phyloP scores from a whole-genome alignment of 2,888 invertebrate genomes.

The Polyommatus icarus region DNA sequence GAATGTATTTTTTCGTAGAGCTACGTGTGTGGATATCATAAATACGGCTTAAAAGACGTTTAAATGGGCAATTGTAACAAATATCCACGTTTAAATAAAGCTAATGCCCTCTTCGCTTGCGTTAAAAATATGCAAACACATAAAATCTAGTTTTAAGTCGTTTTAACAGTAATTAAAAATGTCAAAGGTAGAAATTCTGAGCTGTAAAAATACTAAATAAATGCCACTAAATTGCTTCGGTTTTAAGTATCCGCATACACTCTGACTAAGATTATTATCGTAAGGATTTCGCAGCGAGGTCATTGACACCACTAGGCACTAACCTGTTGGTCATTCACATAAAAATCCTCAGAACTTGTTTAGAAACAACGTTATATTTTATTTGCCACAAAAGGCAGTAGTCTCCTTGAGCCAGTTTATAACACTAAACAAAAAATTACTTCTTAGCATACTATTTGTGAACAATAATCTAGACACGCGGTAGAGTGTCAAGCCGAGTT shows the following conservation, averaged over 20 bases:
- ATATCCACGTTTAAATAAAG: slow-evolving; percentile 9
- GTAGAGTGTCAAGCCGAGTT: too few species aligned
- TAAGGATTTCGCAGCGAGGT: background rate
- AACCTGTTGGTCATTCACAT: background rate
- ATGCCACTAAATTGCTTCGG: background rate
- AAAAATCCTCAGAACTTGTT: slow-evolving; percentile 19
- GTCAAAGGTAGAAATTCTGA: background rate
- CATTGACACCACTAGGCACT: background rate
- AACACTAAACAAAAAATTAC: background rate
- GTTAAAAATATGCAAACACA: slow-evolving; percentile 11
- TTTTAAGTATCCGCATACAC: background rate
- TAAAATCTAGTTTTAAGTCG: slow-evolving; percentile 9
- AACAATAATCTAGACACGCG: too few species aligned
- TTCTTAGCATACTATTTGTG: background rate
- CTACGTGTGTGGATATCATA: background rate
- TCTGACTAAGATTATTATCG: background rate
- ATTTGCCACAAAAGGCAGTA: slow-evolving; percentile 6
- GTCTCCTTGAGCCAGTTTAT: background rate
- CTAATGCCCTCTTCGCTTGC: background rate
- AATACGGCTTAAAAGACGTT: background rate
- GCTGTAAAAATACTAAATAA: background rate
- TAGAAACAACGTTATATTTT: background rate
- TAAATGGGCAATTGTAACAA: background rate
- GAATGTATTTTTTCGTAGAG: background rate
- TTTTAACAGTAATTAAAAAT: slow-evolving; percentile 16